Conservation (phyloP, 2,888 invertebrate species). For the Actias luna region DNA sequence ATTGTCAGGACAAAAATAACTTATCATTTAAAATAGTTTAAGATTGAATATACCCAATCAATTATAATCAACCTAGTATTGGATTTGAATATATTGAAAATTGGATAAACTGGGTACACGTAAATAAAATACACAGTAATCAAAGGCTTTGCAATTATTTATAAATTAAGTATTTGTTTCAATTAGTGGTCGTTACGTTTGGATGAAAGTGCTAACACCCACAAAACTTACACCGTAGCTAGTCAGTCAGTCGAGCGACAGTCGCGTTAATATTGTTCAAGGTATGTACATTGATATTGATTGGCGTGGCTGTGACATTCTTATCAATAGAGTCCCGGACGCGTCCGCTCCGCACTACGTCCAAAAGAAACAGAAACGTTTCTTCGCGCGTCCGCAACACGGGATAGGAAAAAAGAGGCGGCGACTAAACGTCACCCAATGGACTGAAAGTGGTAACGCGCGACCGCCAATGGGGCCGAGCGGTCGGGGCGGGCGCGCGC, state of each 20-base stretch:
- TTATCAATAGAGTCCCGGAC: slow-evolving; percentile 60
- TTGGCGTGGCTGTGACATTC: slow-evolving; percentile 82
- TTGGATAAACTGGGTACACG: too few species aligned
- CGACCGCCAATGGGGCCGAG: slow-evolving; percentile 70
- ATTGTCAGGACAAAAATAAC: too few species aligned
- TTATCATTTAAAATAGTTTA: too few species aligned
- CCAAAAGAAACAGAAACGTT: slow-evolving; percentile 84
- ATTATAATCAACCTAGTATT: too few species aligned
- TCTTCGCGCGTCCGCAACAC: slow-evolving; percentile 75
- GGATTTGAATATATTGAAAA: too few species aligned
- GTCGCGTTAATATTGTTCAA: neutral
- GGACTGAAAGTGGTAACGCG: slow-evolving; percentile 37
- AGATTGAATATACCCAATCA: too few species aligned
- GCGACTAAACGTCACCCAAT: slow-evolving; percentile 70
- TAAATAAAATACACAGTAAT: too few species aligned
- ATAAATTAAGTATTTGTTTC: neutral
- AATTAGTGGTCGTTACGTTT: neutral
- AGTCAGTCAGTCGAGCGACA: neutral
- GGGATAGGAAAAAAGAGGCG: slow-evolving; percentile 78
- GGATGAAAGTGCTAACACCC: neutral
- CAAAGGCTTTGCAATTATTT: too few species aligned
- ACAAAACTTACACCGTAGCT: neutral
- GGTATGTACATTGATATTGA: slow-evolving; percentile 76
- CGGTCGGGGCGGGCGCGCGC: slow-evolving; percentile 74
- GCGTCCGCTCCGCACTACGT: slow-evolving; percentile 69